Base-by-base conservation (phyloP, 1,140 invertebrate genomes). In the Temnothorax curvispinosus region DNA sequence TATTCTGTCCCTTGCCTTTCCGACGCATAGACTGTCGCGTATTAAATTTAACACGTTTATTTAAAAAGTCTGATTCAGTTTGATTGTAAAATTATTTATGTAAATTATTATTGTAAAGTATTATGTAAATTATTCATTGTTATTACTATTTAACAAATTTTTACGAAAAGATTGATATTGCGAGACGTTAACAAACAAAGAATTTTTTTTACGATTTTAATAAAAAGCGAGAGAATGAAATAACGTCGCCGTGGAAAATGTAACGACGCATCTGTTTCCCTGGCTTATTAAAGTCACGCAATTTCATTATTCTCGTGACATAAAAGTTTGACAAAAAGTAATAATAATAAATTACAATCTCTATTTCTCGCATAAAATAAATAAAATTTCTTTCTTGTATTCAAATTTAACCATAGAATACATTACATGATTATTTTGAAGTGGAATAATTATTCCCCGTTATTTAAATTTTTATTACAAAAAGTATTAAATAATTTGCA, bases 401-500 rank as follows among this genome's bases (percentile, higher is more conserved):
- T 47, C 47, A 69, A 47, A 69, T 69, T 69, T 7, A 67, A n/a
- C 0, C 35, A 0, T 11, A 11, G 18, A 8, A 44, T 44, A 44
- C 1, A 21, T 62, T 62, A 15, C 18, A 32, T 60, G 9, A 62
- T 67, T 47, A n/a, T 47, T 67, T 47, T 27, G 4, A 21, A 67
- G n/a, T 6, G 1, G 11, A 67, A 65, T 65, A 47, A 44, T 67
- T 67, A 44, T 7, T 47, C 5, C 5, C 5, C 5, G 9, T 67
- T 13, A 67, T 67, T 67, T 13, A 67, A 67, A 67, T 67, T 67
- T 47, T 44, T 69, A 47, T 69, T 69, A 47, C 1, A 13, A 0
- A 47, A 41, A 69, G 4, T 44, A 47, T 69, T 69, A 69, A 69
- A 69, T 69, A 69, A 69, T 69, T 69, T 69, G 65, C 41, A 69